Conservation (phyloP, 2,888 invertebrate species). For the Silvanus unidentatus region DNA sequence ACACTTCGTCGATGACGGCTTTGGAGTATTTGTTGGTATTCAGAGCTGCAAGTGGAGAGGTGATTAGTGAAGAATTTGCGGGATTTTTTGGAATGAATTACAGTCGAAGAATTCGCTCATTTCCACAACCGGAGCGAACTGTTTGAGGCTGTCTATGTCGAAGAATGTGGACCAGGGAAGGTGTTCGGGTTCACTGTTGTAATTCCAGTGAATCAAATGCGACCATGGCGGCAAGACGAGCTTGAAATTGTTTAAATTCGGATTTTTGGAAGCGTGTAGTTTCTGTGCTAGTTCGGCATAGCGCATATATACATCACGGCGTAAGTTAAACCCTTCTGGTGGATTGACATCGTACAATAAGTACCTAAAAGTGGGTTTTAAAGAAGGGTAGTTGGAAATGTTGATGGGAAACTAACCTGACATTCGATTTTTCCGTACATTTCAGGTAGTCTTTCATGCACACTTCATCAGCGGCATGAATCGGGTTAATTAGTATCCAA, state of each 20-base stretch:
- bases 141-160: constrained; percentile 68
- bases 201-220: constrained; percentile 81
- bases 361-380: constrained; percentile 51
- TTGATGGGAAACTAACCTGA: too few relatives aligned
- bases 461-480: too few relatives aligned
- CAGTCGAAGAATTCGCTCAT: constrained; percentile 71
- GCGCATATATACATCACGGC: constrained; percentile 93
- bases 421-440: too few relatives aligned
- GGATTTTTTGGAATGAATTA: constrained; percentile 28
- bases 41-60: constrained; percentile 43
- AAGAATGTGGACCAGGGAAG: constrained; percentile 83
- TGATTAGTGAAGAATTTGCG: background rate
- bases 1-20: constrained; percentile 65
- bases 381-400: too few relatives aligned
- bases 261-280: constrained; percentile 50
- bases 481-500: too few relatives aligned
- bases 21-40: constrained; percentile 37
- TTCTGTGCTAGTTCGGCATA: constrained; percentile 76
- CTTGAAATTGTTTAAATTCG: constrained; percentile 50
- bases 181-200: constrained; percentile 52
- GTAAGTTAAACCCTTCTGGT: constrained; percentile 93
- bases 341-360: constrained; percentile 91
- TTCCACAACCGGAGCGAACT: constrained; percentile 82
- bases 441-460: too few relatives aligned
- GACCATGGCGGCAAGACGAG: constrained; percentile 92